phyloP scores from a whole-genome alignment of 2,888 invertebrate genomes.

The Mythimna vitellina region DNA sequence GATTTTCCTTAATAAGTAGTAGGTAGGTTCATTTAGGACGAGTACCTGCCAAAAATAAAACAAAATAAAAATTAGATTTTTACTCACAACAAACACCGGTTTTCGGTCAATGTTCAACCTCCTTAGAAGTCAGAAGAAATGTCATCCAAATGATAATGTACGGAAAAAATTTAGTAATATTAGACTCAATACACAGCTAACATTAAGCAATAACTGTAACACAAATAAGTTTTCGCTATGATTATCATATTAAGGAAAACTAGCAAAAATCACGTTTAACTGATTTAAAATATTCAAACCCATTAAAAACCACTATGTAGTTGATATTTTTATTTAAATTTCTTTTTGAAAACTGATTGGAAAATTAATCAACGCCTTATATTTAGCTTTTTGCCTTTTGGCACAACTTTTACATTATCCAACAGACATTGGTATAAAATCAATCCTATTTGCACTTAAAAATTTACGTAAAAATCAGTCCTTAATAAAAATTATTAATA shows the following conservation, averaged over 20 bases:
- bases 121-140: constrained; percentile 32
- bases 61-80: neutral
- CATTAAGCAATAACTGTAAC: constrained; percentile 30
- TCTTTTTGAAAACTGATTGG: neutral
- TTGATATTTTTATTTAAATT: neutral
- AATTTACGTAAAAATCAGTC: neutral
- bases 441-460: neutral
- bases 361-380: neutral
- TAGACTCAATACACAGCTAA: neutral
- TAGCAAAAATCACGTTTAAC: neutral
- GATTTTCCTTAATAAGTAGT: neutral
- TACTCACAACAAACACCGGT: constrained; percentile 25
- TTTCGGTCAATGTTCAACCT: constrained; percentile 33
- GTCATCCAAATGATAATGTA: constrained; percentile 27
- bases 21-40: neutral
- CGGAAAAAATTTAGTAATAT: constrained; percentile 33
- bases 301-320: neutral
- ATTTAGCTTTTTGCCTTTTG: neutral
- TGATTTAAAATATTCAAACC: neutral
- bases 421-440: neutral
- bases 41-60: neutral
- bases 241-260: neutral
- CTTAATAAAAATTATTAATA: neutral
- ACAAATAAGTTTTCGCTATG: neutral
- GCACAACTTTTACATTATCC: neutral